Conservation (phyloP, 2,797 vertebrate species). For the Astyanax mexicanus region DNA sequence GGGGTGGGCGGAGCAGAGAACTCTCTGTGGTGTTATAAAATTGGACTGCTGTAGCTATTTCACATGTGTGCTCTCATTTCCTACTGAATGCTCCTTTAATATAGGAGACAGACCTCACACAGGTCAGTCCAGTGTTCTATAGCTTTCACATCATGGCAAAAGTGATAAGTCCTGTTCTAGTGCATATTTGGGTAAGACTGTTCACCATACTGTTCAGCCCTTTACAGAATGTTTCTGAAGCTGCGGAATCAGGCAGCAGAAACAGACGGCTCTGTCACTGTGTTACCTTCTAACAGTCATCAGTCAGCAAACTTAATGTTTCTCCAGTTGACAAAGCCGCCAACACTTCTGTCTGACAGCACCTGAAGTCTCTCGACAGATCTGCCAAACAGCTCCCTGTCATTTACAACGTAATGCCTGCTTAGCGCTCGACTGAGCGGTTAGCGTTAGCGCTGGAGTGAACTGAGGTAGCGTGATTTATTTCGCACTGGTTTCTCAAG, state of each 20-base stretch:
- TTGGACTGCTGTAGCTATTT: no score
- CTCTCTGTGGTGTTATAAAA: no score
- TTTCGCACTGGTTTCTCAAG: conserved; percentile 29
- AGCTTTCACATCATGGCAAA: no score
- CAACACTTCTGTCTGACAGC: not conserved
- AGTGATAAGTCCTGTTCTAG: no score
- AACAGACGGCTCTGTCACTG: conserved; percentile 21
- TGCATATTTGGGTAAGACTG: no score
- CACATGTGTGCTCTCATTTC: no score
- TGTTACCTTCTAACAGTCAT: conserved; percentile 48
- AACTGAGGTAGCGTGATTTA: conserved; percentile 4
- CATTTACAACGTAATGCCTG: conserved; percentile 31
- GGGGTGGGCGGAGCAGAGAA: no score
- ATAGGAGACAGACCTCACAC: no score
- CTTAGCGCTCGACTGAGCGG: conserved; percentile 12
- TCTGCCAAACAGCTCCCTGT: conserved; percentile 26
- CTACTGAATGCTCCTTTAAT: no score
- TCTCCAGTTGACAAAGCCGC: conserved; percentile 5
- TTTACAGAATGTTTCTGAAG: no score
- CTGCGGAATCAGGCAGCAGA: not conserved
- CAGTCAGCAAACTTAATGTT: conserved; percentile 37
- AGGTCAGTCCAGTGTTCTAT: no score
- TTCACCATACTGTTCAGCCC: no score
- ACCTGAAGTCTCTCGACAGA: conserved; percentile 20
- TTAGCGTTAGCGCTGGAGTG: conserved; percentile 4